phyloP scores from a whole-genome alignment of 2,888 invertebrate genomes.

The Drosophila melanosoma region DNA sequence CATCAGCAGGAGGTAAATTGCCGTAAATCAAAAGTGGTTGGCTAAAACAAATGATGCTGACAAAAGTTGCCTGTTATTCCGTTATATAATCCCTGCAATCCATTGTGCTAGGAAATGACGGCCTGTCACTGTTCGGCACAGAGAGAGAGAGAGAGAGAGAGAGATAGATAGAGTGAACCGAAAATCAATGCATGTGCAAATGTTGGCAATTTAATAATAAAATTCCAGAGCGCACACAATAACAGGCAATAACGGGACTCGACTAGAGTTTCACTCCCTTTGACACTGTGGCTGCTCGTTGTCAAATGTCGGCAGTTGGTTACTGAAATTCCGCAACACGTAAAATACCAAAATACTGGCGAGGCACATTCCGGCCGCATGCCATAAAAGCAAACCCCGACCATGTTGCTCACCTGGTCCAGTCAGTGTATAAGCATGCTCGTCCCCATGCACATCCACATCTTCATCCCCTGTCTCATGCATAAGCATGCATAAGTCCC shows the following conservation, averaged over 20 bases:
- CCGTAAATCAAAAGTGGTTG: constrained; percentile 38
- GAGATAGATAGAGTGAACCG: not conserved
- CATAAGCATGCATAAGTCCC: constrained; percentile 21
- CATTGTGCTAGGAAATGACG: constrained; percentile 38
- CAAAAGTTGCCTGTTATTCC: constrained; percentile 51
- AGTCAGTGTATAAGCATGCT: constrained; percentile 3
- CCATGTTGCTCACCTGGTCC: constrained; percentile 26
- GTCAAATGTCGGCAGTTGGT: constrained; percentile 64
- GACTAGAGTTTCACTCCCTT: constrained; percentile 42
- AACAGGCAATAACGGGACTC: constrained; percentile 4
- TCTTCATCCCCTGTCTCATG: not conserved
- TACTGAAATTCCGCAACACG: constrained; percentile 69
- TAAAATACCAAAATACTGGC: constrained; percentile 60
- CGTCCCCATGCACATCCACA: constrained; percentile 3
- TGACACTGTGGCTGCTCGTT: constrained; percentile 37
- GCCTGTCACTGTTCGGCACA: constrained; percentile 17
- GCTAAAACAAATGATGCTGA: constrained; percentile 45
- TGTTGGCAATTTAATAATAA: constrained; percentile 70
- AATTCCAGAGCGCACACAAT: constrained; percentile 50
- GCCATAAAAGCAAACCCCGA: constrained; percentile 40
- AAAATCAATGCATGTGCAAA: constrained; percentile 56
- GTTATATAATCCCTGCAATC: constrained; percentile 42
- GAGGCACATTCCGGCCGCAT: constrained; percentile 54
- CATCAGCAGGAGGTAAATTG: constrained; percentile 1
- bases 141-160: not conserved